A percentile compares a stretch with the other conserved stretches of the same genome.
Conservation (phyloP, 2,113 vertebrate species). For the Epinephelus fuscoguttatus region DNA sequence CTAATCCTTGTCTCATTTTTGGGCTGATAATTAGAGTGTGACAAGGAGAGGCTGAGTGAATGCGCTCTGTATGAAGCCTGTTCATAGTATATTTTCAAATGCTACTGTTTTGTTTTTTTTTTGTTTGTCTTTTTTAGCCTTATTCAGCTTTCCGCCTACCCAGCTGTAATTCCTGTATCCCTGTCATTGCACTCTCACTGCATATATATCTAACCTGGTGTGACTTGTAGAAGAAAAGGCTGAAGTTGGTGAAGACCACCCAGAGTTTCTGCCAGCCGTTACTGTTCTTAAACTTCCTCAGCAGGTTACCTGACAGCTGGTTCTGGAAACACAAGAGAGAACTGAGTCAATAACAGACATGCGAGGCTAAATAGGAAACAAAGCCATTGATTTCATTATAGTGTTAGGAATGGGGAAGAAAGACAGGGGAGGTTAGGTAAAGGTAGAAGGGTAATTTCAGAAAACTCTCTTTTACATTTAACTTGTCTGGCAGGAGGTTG, state of each 20-base stretch:
- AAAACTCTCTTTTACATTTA: too few species aligned
- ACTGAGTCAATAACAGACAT: neutral
- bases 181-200: too few species aligned
- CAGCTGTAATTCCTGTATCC: too few species aligned
- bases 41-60: too few species aligned
- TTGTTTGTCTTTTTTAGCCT: too few species aligned
- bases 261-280: constrained; percentile 99
- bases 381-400: neutral
- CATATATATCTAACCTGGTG: constrained; percentile 87
- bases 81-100: too few species aligned
- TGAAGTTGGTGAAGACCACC: constrained; percentile 99
- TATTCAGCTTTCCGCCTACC: too few species aligned
- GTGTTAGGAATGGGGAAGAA: neutral
- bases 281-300: constrained; percentile 99
- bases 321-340: constrained; percentile 86
- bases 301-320: constrained; percentile 95
- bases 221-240: constrained; percentile 99
- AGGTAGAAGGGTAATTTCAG: too few species aligned
- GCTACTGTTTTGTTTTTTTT: too few species aligned
- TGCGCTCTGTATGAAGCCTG: too few species aligned
- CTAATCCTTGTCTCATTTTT: too few species aligned
- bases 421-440: neutral
- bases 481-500: neutral
- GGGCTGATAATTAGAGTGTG: too few species aligned
- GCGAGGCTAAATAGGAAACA: neutral